Evolutionary conservation across 2,797 vertebrate genomes (phyloP).

Genomic region (Tapirus indicus): DNA sequence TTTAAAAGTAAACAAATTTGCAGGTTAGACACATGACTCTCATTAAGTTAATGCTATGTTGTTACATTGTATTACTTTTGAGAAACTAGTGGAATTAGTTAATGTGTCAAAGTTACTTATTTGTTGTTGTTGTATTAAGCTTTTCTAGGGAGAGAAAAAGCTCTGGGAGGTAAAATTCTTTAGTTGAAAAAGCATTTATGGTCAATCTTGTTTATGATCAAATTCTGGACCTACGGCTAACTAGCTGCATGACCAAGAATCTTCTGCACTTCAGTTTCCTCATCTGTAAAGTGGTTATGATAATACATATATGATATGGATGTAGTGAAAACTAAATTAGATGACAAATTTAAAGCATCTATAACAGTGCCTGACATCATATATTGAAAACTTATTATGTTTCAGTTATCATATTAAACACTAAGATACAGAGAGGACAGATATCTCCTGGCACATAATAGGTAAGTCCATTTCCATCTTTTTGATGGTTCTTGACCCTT

Average conservation of each 20-base stretch:
- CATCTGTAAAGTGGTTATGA: not conserved
- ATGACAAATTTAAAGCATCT: not conserved
- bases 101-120: not conserved
- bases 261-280: not conserved
- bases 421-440: not conserved
- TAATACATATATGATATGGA: not conserved
- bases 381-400: not conserved
- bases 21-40: not conserved
- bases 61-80: not conserved
- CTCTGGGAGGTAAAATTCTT: not conserved
- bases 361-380: not conserved
- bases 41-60: not conserved
- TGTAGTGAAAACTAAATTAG: not conserved
- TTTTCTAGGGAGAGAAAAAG: not conserved
- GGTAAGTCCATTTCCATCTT: not conserved
- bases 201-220: not conserved
- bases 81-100: not conserved
- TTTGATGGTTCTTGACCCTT: not conserved
- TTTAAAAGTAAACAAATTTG: conserved; percentile 19
- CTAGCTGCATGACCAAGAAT: not conserved
- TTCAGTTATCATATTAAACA: not conserved
- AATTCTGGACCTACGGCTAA: not conserved
- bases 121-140: not conserved
- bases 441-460: not conserved
- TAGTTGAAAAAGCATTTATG: not conserved